Percentiles rank a stretch among this genome's conserved stretches.
These are phyloP conservation scores for Pteruthius melanotis DNA, from an alignment of 2,113 vertebrate species.

Conservation along the genomic window DNA sequence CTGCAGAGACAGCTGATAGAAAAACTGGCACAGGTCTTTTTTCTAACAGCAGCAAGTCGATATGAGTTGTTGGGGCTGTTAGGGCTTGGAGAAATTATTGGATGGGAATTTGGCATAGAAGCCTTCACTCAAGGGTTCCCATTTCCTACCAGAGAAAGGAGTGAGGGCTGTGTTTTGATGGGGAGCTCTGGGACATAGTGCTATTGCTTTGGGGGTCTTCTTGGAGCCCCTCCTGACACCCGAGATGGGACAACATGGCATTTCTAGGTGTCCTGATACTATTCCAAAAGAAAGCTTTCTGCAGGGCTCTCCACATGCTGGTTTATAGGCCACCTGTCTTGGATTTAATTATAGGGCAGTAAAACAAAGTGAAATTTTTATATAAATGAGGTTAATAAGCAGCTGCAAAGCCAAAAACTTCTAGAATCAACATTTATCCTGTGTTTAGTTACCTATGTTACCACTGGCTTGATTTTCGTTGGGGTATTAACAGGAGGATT, in stretches of 20 bases:
- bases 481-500: fast-evolving
- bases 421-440: neutral
- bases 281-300: neutral
- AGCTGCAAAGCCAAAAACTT: neutral
- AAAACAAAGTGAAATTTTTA: neutral
- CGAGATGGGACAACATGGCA: too few relatives aligned
- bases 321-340: neutral
- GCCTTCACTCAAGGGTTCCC: neutral
- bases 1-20: neutral
- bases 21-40: neutral
- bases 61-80: neutral
- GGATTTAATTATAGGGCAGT: neutral
- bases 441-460: neutral
- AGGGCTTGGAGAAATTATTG: neutral
- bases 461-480: neutral
- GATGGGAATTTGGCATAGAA: neutral
- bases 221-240: neutral
- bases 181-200: fast-evolving
- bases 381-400: neutral
- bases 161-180: neutral
- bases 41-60: neutral
- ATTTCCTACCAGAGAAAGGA: neutral
- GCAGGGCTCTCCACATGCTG: neutral
- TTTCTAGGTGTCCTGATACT: neutral
- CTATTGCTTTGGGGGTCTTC: neutral